phyloP scores from a whole-genome alignment of 1,140 invertebrate genomes.

The Hyphantria cunea region DNA sequence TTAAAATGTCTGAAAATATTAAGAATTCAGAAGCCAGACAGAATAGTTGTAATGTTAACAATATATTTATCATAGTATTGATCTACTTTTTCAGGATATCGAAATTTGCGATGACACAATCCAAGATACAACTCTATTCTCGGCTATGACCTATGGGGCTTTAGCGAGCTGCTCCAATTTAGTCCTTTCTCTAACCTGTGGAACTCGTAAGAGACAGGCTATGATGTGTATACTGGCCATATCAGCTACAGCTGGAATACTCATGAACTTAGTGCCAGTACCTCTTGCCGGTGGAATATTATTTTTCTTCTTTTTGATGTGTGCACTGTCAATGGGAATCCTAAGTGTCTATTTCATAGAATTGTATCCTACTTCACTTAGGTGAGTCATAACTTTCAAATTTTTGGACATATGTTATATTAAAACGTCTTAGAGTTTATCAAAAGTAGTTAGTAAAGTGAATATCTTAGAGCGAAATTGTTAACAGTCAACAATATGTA shows the following conservation, averaged over 20 bases:
- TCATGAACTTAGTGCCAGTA: conserved; percentile 56
- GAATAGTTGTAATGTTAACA: too few relatives aligned
- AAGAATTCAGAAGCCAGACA: too few relatives aligned
- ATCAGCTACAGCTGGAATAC: conserved; percentile 54
- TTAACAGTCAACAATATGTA: too few relatives aligned
- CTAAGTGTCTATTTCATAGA: conserved; percentile 76
- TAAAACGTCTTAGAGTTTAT: too few relatives aligned
- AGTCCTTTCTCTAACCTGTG: conserved; percentile 66
- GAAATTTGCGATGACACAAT: conserved; percentile 70
- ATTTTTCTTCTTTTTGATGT: conserved; percentile 72
- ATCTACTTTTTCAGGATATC: conserved; percentile 41
- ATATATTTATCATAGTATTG: too few relatives aligned
- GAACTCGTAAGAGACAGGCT: conserved; percentile 54
- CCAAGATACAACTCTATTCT: conserved; percentile 67
- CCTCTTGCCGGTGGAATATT: conserved; percentile 71
- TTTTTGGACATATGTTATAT: too few relatives aligned
- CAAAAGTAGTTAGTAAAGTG: too few relatives aligned
- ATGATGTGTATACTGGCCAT: conserved; percentile 62
- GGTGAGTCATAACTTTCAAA: conserved; percentile 41
- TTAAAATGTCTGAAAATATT: too few relatives aligned
- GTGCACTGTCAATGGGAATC: conserved; percentile 70
- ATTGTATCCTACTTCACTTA: conserved; percentile 70
- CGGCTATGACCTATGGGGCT: conserved; percentile 69
- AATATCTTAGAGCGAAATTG: too few relatives aligned
- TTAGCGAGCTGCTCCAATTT: conserved; percentile 62